These are phyloP conservation scores for Ifrita kowaldi DNA, from an alignment of 2,113 vertebrate genomes.

Conservation along the genomic window DNA sequence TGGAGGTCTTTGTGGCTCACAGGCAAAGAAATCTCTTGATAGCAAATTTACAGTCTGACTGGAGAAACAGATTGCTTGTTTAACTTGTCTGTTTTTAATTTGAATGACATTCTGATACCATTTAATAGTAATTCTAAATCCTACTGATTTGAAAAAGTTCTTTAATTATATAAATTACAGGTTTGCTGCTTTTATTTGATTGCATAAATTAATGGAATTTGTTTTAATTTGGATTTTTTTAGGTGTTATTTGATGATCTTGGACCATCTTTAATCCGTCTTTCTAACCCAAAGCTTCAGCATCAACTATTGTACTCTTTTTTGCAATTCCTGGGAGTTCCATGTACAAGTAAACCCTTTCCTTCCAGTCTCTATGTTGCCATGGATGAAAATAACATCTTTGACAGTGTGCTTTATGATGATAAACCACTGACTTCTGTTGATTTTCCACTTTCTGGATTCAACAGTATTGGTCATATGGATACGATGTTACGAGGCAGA, in stretches of 20 bases:
- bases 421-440: conserved; percentile 74
- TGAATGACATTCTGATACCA: not conserved
- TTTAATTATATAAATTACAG: not conserved
- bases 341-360: conserved; percentile 49
- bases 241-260: conserved; percentile 96
- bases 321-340: conserved; percentile 90
- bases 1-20: not conserved
- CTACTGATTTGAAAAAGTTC: not conserved
- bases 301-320: conserved; percentile 78
- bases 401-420: conserved; percentile 46
- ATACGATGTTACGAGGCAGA: conserved; percentile 60
- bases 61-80: not conserved
- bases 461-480: conserved; percentile 80
- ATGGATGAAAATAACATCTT: conserved; percentile 85
- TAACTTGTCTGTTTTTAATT: not conserved
- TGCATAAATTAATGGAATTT: not conserved
- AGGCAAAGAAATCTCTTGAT: not conserved
- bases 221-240: not conserved
- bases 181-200: not conserved
- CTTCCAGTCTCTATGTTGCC: conserved; percentile 73
- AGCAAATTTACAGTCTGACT: not conserved
- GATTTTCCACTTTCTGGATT: conserved; percentile 71
- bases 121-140: not conserved
- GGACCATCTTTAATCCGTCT: conserved; percentile 86
- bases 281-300: conserved; percentile 72